A percentile compares a stretch with the other conserved stretches of the same genome.
These are phyloP conservation scores for Nephila pilipes DNA, from an alignment of 1,140 invertebrate species.

Conservation along the genomic window DNA sequence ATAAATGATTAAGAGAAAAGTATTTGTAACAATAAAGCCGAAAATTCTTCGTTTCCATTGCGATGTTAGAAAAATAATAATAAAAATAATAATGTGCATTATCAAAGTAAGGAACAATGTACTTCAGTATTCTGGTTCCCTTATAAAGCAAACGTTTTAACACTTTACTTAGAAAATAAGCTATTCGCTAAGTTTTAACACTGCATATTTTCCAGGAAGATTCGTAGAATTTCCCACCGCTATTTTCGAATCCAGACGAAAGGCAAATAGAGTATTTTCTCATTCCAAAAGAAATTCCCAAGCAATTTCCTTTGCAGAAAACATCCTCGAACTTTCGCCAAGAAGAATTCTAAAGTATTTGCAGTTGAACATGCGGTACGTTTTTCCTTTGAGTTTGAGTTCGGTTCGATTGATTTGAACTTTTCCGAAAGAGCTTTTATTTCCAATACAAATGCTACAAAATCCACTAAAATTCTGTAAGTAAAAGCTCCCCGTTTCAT, in stretches of 20 bases:
- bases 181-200: background rate
- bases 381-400: background rate
- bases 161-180: background rate
- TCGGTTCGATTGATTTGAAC: conserved; percentile 11
- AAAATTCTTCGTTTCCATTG: no score
- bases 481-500: background rate
- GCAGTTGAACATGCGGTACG: background rate
- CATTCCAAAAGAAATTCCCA: conserved; percentile 24
- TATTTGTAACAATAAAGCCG: no score
- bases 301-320: conserved; percentile 20
- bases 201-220: background rate
- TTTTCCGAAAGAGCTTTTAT: conserved; percentile 5
- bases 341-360: conserved; percentile 2
- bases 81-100: no score
- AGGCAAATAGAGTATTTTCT: conserved; percentile 8
- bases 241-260: background rate
- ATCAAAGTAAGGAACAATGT: background rate
- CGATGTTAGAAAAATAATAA: no score
- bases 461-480: background rate
- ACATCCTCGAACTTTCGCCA: background rate
- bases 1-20: no score
- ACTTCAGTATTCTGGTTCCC: no score
- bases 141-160: background rate
- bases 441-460: background rate
- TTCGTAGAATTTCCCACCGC: background rate